Percentiles rank a stretch among this genome's conserved stretches.
These are phyloP conservation scores for Carassius carassius DNA, from an alignment of 2,113 vertebrate genomes.

Conservation along the genomic window DNA sequence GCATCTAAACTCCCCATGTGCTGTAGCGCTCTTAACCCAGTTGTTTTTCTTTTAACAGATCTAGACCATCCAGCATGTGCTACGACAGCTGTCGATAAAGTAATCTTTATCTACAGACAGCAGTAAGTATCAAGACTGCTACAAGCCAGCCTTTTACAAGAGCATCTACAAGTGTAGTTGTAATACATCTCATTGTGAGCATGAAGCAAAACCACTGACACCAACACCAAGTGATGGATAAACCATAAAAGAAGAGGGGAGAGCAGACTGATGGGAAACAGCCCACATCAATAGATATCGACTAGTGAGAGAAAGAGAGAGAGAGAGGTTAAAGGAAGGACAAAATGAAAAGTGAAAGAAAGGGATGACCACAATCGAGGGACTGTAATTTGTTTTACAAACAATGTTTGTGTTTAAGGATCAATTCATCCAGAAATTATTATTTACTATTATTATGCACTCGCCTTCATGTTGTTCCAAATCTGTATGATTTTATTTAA, in stretches of 20 bases:
- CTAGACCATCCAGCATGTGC: neutral
- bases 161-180: slow-evolving; percentile 47
- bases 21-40: neutral
- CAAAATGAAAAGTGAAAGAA: neutral
- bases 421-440: neutral
- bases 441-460: neutral
- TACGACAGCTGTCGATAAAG: slow-evolving; percentile 5
- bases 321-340: neutral
- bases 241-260: slow-evolving; percentile 43
- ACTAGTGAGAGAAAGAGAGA: neutral
- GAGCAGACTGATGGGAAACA: slow-evolving; percentile 30
- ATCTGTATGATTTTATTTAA: neutral
- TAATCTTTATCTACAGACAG: slow-evolving; percentile 28
- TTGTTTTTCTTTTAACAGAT: slow-evolving; percentile 5
- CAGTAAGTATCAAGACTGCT: slow-evolving; percentile 14
- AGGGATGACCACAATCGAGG: neutral
- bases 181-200: slow-evolving; percentile 45
- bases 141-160: slow-evolving; percentile 36
- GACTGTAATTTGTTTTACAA: neutral
- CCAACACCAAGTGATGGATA: slow-evolving; percentile 43
- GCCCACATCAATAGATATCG: slow-evolving; percentile 48
- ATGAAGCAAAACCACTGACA: slow-evolving; percentile 35
- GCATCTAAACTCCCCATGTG: neutral
- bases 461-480: neutral
- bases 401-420: neutral